Evolutionary conservation across 2,797 vertebrate species (phyloP).

Genomic region (Phoeniculus purpureus): DNA sequence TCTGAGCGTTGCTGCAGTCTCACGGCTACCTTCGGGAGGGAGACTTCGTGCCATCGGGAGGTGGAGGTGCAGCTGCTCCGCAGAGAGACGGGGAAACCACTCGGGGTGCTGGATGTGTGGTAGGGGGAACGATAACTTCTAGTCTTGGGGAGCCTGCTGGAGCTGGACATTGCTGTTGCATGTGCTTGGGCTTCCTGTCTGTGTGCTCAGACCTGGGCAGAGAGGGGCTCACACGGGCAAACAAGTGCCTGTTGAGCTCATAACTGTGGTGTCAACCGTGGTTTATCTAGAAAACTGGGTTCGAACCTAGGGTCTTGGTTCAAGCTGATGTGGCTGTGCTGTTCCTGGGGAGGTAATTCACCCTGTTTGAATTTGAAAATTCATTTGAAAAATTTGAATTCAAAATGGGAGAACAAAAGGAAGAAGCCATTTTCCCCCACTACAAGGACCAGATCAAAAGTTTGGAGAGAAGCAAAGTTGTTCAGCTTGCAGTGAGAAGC

Average conservation of each 20-base stretch:
- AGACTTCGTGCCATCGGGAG: not conserved
- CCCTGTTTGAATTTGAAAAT: not conserved
- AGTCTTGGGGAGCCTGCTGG: not conserved
- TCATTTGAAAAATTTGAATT: not conserved
- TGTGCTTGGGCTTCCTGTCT: not conserved
- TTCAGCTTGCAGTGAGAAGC: not conserved
- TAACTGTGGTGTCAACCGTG: not conserved
- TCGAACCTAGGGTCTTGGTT: not conserved
- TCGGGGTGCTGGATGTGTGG: not conserved
- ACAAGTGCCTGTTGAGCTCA: fast-evolving
- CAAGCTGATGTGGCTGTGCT: not conserved
- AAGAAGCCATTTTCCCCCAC: not conserved
- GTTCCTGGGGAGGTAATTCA: not conserved
- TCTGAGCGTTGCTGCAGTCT: not conserved
- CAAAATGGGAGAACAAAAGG: not conserved
- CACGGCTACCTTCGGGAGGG: not conserved
- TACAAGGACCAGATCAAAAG: not conserved
- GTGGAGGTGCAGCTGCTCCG: not conserved
- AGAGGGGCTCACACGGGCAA: not conserved
- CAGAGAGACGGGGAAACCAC: fast-evolving
- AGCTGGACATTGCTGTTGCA: not conserved
- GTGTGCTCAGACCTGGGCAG: not conserved
- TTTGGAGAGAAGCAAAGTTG: not conserved
- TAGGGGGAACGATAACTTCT: not conserved
- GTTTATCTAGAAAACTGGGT: not conserved